These are phyloP conservation scores for Physella acuta DNA, from an alignment of 1,140 invertebrate species.

Conservation along the genomic window DNA sequence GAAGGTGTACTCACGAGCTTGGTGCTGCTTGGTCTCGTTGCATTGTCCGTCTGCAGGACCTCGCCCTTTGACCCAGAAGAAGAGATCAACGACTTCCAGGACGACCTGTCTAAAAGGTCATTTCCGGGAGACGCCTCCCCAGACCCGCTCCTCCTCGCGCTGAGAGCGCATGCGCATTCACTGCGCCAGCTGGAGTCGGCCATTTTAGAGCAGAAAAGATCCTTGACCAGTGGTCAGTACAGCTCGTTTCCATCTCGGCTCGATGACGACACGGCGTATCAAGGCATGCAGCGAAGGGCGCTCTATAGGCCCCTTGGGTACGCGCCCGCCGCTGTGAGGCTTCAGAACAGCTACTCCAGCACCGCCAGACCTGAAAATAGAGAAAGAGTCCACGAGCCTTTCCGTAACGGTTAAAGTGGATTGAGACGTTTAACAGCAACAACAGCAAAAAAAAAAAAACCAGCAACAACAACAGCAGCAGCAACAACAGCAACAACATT, in stretches of 20 bases:
- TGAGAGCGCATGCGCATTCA: background rate
- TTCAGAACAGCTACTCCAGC: background rate
- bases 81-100: background rate
- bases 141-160: background rate
- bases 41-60: background rate
- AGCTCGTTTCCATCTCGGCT: background rate
- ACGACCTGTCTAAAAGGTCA: background rate
- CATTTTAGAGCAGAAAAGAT: background rate
- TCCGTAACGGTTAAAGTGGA: constrained; percentile 8
- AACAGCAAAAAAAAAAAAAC: too few species aligned
- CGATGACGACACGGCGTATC: background rate
- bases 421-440: too few species aligned
- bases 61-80: background rate
- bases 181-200: background rate
- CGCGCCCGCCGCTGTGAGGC: constrained; percentile 21
- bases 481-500: too few species aligned
- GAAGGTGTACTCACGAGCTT: background rate
- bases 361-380: background rate
- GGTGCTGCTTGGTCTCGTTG: background rate
- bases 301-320: constrained; percentile 28
- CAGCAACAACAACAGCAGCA: too few species aligned
- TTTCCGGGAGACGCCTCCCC: background rate
- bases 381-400: constrained; percentile 2
- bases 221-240: background rate
- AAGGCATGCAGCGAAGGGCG: constrained; percentile 24